Evolutionary conservation across 2,797 vertebrate genomes (phyloP), one percentile per base, ranked within the genome.

Genomic region (Xerus rutilus): DNA sequence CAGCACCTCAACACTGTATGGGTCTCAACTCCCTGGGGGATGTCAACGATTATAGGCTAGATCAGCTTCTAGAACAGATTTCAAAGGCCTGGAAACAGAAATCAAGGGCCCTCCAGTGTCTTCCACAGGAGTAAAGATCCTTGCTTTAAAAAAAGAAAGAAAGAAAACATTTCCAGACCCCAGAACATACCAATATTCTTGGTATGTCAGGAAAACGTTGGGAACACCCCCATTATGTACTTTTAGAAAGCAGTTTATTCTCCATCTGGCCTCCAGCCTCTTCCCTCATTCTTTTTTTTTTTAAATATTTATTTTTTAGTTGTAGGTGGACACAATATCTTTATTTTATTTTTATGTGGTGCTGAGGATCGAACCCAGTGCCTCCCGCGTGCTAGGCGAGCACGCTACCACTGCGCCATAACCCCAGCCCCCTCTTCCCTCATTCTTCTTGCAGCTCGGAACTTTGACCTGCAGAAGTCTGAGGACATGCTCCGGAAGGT

Each of bases 401-500:
- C 39, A 39, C 39, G 39, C 39, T 39, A 39, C 39, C 39, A 39
- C 39, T 39, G 39, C 39, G 39, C 39, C 39, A 39, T 39, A 39
- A 39, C 39, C 39, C 39, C 39, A 39, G 39, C 39, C 39, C 39
- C 32, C 20, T 77, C 74, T 57, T 15, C 49, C 25, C 18, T 49
- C 13, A 0, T 88, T 72, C n/a, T 82, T 92, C 69, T 89, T 70
- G 52, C 97, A 99, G 99, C 99, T 96, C 98, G 99, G 97, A 98
- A 99, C 98, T 99, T 99, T 98, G 99, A 98, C 74, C 15, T 99
- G 79, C 98, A 99, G 98, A 99, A 99, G 97, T 98, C 99, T 0
- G 99, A 99, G 97, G 98, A 98, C 81, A 99, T 99, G 99, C 98
- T 99, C 85, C 98, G 99, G 91, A 99, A 99, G 99, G 99, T 99